phyloP scores from a whole-genome alignment of 2,888 invertebrate genomes.

The Colletes collaris region DNA sequence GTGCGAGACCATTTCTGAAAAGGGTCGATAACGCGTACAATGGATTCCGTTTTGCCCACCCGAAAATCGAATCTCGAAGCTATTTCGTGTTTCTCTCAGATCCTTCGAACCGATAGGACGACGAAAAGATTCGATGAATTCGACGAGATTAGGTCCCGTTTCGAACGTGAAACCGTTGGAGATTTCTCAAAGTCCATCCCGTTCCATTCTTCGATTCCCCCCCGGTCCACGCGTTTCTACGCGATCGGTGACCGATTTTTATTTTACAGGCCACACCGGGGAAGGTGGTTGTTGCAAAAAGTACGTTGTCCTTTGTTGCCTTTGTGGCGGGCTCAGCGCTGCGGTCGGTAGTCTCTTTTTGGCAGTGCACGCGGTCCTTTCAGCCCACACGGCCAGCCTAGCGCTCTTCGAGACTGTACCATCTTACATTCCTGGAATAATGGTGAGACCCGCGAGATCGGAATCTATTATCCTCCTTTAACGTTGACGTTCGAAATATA shows the following conservation, averaged over 20 bases:
- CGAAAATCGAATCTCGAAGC: conserved; percentile 33
- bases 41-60: conserved; percentile 32
- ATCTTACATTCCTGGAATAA: conserved; percentile 95
- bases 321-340: conserved; percentile 91
- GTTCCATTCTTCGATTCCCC: neutral
- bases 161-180: no score
- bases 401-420: conserved; percentile 94
- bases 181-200: no score
- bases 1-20: conserved; percentile 51
- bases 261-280: conserved; percentile 74
- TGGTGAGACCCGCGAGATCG: conserved; percentile 86
- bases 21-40: conserved; percentile 58
- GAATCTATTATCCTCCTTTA: conserved; percentile 30
- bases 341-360: conserved; percentile 91
- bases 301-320: conserved; percentile 93
- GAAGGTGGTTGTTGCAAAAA: conserved; percentile 84
- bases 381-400: conserved; percentile 88
- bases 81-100: conserved; percentile 41
- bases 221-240: neutral
- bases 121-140: no score
- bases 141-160: no score
- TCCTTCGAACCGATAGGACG: conserved; percentile 31
- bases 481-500: neutral
- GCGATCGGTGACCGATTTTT: conserved; percentile 48
- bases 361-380: conserved; percentile 91